Evolutionary conservation across 2,113 vertebrate genomes (phyloP), one percentile per base, ranked within the genome.

Genomic region (Oncorhynchus masou): DNA sequence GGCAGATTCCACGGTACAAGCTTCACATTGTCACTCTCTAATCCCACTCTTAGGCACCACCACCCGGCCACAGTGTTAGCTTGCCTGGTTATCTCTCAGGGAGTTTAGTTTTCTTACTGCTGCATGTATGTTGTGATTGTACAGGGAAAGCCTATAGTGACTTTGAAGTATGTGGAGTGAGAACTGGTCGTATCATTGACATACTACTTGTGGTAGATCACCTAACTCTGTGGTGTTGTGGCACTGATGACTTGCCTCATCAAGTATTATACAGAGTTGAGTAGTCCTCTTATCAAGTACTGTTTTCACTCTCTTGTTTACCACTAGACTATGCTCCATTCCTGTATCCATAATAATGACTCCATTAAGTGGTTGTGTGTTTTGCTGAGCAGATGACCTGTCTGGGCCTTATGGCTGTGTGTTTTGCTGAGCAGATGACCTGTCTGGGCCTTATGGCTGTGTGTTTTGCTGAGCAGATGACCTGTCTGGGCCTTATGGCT

Each of bases 1-100:
- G 83, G 85, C 77, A 86, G 83, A 89, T 88, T 89, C 87, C 83
- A 78, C 66, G 25, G 89, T 90, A 91, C 91, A 92, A 77, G 85
- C 82, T 70, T 65, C 74, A 80, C 85, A 91, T 91, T 92, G 90
- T 92, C 90, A 74, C 77, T 49, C 34, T 45, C 70, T 90, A 92
- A 91, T 91, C 87, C 81, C 66, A 83, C 79, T 84, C 71, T 22
- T 62, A 74, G 85, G 86, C 83, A 83, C 82, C 85, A 81, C 74
- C 74, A 84, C 70, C 29, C 49, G 65, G 79, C 68, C 7, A 16
- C 71, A 78, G 79, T 62, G 71, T 77, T 70, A 70, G 48, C 59
- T 77, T 81, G 74, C 77, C 73, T 1, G 66, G 60, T n/a, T 51
- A 24, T 80, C 81, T 85, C 75, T 77, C n/a, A 45, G 11, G n/a